Evolutionary conservation across 2,113 vertebrate genomes (phyloP).

Genomic region (Cephalopterus ornatus): DNA sequence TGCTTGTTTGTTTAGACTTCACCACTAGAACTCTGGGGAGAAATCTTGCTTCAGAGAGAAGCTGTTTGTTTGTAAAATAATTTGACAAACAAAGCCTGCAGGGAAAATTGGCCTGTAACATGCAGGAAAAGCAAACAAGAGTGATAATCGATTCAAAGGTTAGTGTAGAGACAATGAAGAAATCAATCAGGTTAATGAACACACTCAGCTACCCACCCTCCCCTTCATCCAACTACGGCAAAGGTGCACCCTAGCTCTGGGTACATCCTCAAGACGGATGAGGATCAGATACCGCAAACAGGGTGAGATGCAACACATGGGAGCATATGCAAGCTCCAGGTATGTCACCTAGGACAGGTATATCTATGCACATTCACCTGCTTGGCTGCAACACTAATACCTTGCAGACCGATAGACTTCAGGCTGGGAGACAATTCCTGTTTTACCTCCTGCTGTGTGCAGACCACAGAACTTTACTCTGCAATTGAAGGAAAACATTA

Average conservation of each 20-base stretch:
- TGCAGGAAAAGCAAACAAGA: not conserved
- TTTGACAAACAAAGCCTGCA: not conserved
- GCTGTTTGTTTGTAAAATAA: not conserved
- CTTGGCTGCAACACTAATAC: not conserved
- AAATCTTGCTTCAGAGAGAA: not conserved
- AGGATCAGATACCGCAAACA: not conserved
- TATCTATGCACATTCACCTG: rapidly evolving
- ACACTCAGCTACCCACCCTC: not conserved
- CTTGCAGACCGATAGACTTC: not conserved
- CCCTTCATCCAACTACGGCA: not conserved
- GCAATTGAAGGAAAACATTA: not conserved
- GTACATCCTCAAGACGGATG: not conserved
- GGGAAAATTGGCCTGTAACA: not conserved
- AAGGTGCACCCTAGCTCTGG: not conserved
- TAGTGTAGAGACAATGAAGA: not conserved
- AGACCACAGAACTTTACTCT: not conserved
- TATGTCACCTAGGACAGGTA: not conserved
- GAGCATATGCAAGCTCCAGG: not conserved
- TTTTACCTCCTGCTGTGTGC: not conserved
- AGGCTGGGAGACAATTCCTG: rapidly evolving
- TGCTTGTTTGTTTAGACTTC: not conserved
- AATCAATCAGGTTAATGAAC: slow-evolving; percentile 2
- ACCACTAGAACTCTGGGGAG: not conserved
- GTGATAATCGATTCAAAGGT: not conserved
- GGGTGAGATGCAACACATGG: not conserved